Conservation (phyloP, 2,113 vertebrate species). For the Mirza zaza region DNA sequence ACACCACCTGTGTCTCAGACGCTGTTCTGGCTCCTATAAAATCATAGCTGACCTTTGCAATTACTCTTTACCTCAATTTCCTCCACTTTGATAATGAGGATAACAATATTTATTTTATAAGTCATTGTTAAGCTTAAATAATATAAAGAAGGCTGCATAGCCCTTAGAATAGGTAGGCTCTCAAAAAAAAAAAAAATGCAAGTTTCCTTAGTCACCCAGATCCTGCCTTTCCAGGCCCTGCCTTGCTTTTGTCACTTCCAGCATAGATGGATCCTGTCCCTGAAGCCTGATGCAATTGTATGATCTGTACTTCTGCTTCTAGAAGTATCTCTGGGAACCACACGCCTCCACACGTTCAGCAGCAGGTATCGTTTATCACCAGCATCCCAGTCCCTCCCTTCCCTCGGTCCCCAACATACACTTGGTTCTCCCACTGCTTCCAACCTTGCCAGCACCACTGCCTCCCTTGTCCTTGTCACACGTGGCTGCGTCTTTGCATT, state of each 20-base stretch:
- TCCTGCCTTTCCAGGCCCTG: too few species aligned
- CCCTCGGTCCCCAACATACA: too few species aligned
- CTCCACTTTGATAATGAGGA: neutral
- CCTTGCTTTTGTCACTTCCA: neutral
- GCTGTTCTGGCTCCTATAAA: rapidly evolving
- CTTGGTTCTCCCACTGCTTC: neutral
- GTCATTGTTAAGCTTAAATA: neutral
- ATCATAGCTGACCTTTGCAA: neutral
- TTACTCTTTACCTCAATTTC: neutral
- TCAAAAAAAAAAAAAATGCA: neutral
- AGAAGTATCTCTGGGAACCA: neutral
- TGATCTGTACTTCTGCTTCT: neutral
- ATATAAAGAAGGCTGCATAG: rapidly evolving
- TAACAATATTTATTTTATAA: neutral
- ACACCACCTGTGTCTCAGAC: neutral
- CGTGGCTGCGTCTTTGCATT: rapidly evolving
- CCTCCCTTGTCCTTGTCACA: too few species aligned
- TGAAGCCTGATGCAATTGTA: rapidly evolving
- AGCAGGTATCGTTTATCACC: too few species aligned
- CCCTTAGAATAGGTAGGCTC: neutral
- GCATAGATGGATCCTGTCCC: rapidly evolving
- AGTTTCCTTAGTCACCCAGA: rapidly evolving
- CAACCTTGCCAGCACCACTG: rapidly evolving
- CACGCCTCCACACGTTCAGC: rapidly evolving
- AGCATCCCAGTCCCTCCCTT: rapidly evolving